Base-by-base conservation (phyloP, 1,140 invertebrate genomes). In the Pseudoatta argentina region DNA sequence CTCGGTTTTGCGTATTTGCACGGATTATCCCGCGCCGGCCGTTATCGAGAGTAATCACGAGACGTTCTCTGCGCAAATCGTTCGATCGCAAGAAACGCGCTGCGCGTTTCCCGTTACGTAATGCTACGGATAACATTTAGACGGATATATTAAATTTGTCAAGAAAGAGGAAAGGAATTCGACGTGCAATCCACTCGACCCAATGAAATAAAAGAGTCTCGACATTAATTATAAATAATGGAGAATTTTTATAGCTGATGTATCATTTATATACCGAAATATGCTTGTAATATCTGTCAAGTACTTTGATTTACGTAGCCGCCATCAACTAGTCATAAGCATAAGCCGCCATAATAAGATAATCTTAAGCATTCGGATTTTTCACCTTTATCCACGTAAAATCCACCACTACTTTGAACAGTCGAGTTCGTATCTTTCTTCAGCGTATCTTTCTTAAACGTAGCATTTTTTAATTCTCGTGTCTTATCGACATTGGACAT, bases 1-100 rank as follows among this genome's bases (percentile, higher is more conserved):
- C 91, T 89, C 85, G 86, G 76, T 88, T 86, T 89, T 89, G 77
- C 85, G 71, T 93, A 88, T 93, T 93, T 93, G 87, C 91, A 86
- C 87, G 92, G 92, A 93, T 93, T 92, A 93, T 92, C 91, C 89
- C 51, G 30, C 83, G 87, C 64, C 3, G 63, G 64, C n/a, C 85
- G 85, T 87, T 91, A 89, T 89, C 85, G 85, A 18, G 78, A 75
- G 39, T 69, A 57, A 85, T 83, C 79, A 44, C 51, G 53, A 73
- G 34, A 39, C 21, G 8, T 48, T 59, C 44, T 48, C 16, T 34
- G 61, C 67, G 63, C 87, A 87, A 87, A 87, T 90, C 75, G 69
- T n/a, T 27, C 59, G 67, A 53, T 63, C 66, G 72, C 67, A 79
- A 34, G n/a, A 44, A 48, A 48, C 21, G 16, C n/a, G 30, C 5